These are phyloP conservation scores for Chitala chitala DNA, from an alignment of 2,113 vertebrate species.

Conservation along the genomic window DNA sequence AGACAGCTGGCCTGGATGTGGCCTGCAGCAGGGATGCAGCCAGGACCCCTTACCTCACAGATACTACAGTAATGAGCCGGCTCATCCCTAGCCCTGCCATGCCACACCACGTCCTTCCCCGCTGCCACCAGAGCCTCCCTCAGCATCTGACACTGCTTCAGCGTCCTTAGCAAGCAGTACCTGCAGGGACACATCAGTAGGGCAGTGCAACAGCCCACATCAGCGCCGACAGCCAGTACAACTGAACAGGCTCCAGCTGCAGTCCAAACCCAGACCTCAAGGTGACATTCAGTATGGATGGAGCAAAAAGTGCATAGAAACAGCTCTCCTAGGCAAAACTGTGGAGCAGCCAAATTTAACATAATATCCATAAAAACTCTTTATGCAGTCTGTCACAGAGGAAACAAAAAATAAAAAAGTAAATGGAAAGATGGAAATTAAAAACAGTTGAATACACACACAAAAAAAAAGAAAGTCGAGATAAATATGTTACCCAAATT, in stretches of 20 bases:
- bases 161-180: constrained; percentile 93
- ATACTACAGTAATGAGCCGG: constrained; percentile 98
- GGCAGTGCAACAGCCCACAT: not conserved
- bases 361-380: no score
- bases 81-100: constrained; percentile 86
- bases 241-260: not conserved
- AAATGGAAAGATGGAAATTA: not conserved
- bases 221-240: not conserved
- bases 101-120: constrained; percentile 88
- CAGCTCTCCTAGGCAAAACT: no score
- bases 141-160: constrained; percentile 94
- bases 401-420: not conserved
- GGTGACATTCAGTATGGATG: no score
- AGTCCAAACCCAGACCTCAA: no score
- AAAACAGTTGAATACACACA: not conserved
- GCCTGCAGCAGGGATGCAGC: no score
- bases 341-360: no score
- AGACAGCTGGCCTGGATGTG: not conserved
- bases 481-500: not conserved
- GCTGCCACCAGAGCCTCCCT: constrained; percentile 83
- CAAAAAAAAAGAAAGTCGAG: not conserved
- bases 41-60: constrained; percentile 75
- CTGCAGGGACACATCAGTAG: constrained; percentile 52
- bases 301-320: no score
- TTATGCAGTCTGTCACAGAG: no score